phyloP scores from a whole-genome alignment of 2,113 vertebrate species.

The western clawed frog (Xenopus tropicalis) region DNA sequence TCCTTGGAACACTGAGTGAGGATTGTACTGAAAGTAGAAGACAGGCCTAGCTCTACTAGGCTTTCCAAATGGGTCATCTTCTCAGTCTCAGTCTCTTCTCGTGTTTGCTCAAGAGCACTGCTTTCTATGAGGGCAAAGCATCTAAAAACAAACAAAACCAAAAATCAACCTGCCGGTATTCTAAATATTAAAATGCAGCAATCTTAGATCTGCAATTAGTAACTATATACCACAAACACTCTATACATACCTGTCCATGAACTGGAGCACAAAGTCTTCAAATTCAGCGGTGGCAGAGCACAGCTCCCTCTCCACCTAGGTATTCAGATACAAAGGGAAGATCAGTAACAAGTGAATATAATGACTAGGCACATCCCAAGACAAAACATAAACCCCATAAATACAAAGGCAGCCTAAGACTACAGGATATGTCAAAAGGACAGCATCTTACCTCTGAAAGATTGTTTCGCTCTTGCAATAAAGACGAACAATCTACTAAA shows the following conservation, averaged over 20 bases:
- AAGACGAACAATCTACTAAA: conserved; percentile 97
- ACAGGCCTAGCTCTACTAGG: conserved; percentile 91
- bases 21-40: conserved; percentile 97
- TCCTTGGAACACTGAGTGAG: conserved; percentile 95
- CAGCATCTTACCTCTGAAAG: conserved; percentile 80
- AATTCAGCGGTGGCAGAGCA: conserved; percentile 97
- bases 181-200: background rate
- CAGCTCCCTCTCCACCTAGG: conserved; percentile 89
- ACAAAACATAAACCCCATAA: background rate
- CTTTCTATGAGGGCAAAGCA: conserved; percentile 98
- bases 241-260: conserved; percentile 98
- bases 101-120: conserved; percentile 94
- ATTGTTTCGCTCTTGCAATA: conserved; percentile 86
- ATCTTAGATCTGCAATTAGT: background rate
- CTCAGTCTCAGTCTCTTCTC: conserved; percentile 96
- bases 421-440: background rate
- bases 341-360: background rate
- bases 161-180: background rate
- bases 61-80: conserved; percentile 98
- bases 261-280: conserved; percentile 97
- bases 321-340: background rate
- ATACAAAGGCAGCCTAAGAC: too few relatives aligned
- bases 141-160: conserved; percentile 55
- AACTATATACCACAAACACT: too few relatives aligned
- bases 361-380: background rate